A percentile compares a stretch with the other conserved stretches of the same genome.
Evolutionary conservation across 1,140 invertebrate genomes (phyloP).

Genomic region (Saccostrea glomerata): DNA sequence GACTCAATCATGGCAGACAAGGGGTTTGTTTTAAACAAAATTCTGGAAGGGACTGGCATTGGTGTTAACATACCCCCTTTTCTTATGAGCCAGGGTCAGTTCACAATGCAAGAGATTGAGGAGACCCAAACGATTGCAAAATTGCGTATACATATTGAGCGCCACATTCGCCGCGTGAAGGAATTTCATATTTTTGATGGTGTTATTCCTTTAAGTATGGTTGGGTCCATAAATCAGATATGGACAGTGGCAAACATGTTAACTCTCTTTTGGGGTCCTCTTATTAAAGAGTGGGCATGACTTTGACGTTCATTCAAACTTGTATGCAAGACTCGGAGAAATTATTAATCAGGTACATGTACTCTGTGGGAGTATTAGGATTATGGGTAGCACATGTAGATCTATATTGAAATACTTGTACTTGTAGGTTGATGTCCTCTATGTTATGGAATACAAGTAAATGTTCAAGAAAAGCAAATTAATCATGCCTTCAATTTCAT

Average conservation of each 20-base stretch:
- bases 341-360: background rate
- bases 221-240: no score
- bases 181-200: constrained; percentile 27
- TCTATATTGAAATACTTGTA: no score
- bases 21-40: constrained; percentile 38
- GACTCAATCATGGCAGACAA: constrained; percentile 54
- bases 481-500: no score
- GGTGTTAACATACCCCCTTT: background rate
- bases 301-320: no score
- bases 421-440: no score
- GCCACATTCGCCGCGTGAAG: constrained; percentile 26
- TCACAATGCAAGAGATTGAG: constrained; percentile 8
- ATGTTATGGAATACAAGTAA: no score
- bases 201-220: background rate
- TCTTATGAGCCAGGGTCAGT: constrained; percentile 22
- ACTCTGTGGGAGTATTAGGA: background rate
- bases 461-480: no score
- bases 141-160: constrained; percentile 23
- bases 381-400: background rate
- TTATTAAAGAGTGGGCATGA: constrained; percentile 1
- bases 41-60: constrained; percentile 8
- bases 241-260: constrained; percentile 8
- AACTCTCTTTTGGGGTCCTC: background rate
- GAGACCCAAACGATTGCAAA: constrained; percentile 26
- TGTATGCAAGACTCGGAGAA: no score